phyloP scores from a whole-genome alignment of 2,797 vertebrate species.

The Xenops minutus region DNA sequence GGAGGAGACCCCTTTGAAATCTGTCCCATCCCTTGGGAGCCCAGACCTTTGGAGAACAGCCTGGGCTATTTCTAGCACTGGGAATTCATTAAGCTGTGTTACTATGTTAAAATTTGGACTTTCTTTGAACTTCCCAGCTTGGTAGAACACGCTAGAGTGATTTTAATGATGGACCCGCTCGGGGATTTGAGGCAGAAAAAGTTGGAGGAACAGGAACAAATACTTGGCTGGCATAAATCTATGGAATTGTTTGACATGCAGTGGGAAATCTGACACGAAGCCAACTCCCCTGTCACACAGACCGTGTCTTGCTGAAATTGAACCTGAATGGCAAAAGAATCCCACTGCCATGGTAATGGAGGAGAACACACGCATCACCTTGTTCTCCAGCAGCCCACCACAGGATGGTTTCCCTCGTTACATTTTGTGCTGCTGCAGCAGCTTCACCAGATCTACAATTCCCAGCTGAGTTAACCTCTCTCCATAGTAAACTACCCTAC shows the following conservation, averaged over 20 bases:
- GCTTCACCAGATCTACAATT: not conserved
- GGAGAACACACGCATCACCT: not conserved
- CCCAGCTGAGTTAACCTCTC: constrained; percentile 30
- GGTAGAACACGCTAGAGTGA: not conserved
- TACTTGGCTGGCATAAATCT: constrained; percentile 12
- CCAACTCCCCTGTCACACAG: not conserved
- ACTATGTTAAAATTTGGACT: not conserved
- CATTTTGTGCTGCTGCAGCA: not conserved
- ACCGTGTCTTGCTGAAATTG: not conserved
- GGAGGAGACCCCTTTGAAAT: not conserved
- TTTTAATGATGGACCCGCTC: constrained; percentile 17
- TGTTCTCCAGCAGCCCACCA: not conserved
- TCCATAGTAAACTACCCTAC: not conserved
- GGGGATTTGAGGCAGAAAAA: not conserved
- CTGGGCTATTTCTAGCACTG: not conserved
- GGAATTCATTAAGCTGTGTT: constrained; percentile 24
- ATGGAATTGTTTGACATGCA: not conserved
- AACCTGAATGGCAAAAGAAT: not conserved
- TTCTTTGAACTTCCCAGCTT: constrained; percentile 6
- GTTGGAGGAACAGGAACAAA: not conserved
- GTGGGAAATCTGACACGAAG: not conserved
- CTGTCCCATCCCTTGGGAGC: not conserved
- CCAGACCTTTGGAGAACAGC: not conserved
- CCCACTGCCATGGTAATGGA: not conserved
- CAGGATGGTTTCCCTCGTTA: not conserved